Percentiles rank a stretch among this genome's conserved stretches.
These are phyloP conservation scores for Copidosoma floridanum DNA, from an alignment of 1,140 invertebrate genomes.

Conservation along the genomic window DNA sequence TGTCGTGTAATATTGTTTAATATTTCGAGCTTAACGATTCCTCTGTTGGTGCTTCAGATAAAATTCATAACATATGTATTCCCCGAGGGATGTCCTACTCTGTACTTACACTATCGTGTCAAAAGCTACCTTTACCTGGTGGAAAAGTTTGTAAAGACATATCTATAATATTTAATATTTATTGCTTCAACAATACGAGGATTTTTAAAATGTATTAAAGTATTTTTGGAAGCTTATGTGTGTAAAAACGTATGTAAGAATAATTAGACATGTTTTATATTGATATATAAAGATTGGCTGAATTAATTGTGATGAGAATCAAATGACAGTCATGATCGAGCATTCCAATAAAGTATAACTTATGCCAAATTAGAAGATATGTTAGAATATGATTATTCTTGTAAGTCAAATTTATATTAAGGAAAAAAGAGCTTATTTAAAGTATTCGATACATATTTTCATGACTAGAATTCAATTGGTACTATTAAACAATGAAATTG, in stretches of 20 bases:
- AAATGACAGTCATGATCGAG: not conserved
- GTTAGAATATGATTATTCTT: constrained; percentile 17
- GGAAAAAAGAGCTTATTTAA: not conserved
- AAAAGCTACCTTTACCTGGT: too few species aligned
- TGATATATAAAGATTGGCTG: not conserved
- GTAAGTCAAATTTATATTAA: not conserved
- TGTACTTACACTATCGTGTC: too few species aligned
- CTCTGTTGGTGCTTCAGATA: not conserved
- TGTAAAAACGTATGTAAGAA: not conserved
- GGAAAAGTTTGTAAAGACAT: not conserved
- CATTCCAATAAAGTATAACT: not conserved
- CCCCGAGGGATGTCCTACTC: not conserved
- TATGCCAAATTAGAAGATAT: not conserved
- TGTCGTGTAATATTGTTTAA: not conserved
- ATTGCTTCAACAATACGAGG: not conserved
- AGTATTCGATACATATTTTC: constrained; percentile 1
- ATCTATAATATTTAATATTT: not conserved
- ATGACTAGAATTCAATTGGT: not conserved
- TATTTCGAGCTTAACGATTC: not conserved
- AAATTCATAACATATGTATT: not conserved
- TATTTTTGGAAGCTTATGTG: not conserved
- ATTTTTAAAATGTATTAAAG: not conserved
- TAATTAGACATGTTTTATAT: not conserved
- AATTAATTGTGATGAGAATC: not conserved
- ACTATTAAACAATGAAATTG: not conserved